Evolutionary conservation across 2,888 invertebrate genomes (phyloP).

Genomic region (Margaritifera margaritifera): DNA sequence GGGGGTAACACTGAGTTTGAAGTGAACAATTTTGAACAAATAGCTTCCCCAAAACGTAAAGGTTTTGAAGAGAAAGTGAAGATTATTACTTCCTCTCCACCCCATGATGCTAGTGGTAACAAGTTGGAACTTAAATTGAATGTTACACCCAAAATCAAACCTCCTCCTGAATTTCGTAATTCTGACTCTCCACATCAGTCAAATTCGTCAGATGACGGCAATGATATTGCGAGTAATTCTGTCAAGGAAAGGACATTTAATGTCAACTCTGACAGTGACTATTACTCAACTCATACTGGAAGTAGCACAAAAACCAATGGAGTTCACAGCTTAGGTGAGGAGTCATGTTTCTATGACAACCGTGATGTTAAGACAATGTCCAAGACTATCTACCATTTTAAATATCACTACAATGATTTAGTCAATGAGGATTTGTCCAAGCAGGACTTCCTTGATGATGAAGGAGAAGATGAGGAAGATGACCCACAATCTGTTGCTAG

Average conservation of each 20-base stretch:
- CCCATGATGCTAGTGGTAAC: conserved; percentile 44
- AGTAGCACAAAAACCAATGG: conserved; percentile 38
- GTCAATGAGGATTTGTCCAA: conserved; percentile 15
- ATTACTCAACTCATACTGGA: conserved; percentile 53
- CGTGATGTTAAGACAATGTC: conserved; percentile 4
- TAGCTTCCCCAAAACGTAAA: conserved; percentile 32
- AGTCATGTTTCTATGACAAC: background rate
- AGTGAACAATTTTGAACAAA: conserved; percentile 26
- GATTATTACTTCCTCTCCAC: conserved; percentile 41
- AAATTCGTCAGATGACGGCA: conserved; percentile 42
- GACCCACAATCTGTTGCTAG: conserved; percentile 3
- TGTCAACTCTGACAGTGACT: conserved; percentile 54
- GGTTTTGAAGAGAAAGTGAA: conserved; percentile 39
- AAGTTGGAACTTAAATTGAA: conserved; percentile 43
- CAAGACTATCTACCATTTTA: conserved; percentile 21
- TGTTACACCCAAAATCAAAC: conserved; percentile 55
- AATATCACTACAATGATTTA: conserved; percentile 37
- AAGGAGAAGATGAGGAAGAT: background rate
- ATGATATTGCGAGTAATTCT: conserved; percentile 39
- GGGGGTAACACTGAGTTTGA: conserved; percentile 32
- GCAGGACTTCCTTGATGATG: conserved; percentile 25
- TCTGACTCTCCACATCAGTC: conserved; percentile 44
- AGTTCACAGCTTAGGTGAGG: conserved; percentile 1
- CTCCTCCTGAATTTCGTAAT: conserved; percentile 60
- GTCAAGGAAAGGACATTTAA: conserved; percentile 38